Base-by-base conservation (phyloP, 2,113 vertebrate genomes). In the Nannobrachium achirus region DNA sequence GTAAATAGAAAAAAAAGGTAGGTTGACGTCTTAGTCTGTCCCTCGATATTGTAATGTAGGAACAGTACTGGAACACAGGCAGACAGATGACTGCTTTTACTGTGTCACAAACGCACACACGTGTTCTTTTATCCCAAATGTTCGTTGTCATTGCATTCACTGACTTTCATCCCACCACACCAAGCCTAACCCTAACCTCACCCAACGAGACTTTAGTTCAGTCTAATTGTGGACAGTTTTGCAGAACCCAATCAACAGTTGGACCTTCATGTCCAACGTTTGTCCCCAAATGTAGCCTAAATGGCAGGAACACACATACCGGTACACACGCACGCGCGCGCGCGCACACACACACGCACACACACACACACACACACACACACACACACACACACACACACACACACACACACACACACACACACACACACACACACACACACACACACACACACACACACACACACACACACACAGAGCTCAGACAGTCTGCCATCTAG, bases 401-500 rank as follows among this genome's bases (percentile, higher is more conserved):
- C 44, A 55, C 46, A 59, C 25, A 59, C 41, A 63, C 59, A 66
- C 51, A 79, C 49, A 61, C 42, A 5, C 49, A 46, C 14, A 49
- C 1, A 25, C 52, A 33, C 52, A 55, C 19, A 0, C 52, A 25
- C 8, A 48, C 46, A 48, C 45, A 52, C 50, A 52, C 50, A 16
- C 50, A n/a, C n/a, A n/a, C n/a, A n/a, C n/a, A 49, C 46, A 50
- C 11, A 50, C n/a, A 50, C 11, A 50, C 11, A 56, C 33, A 38
- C n/a, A n/a, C 9, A 56, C 25, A 38, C 55, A 11, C 25, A 38
- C n/a, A 7, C 61, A 60, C 50, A 64, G 71, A 57, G 63, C 82
- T 76, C 58, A 71, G 66, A 71, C 76, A 70, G 63, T 76, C 77
- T 88, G 90, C 80, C 80, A 80, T 40, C 44, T 55, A 74, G 76